Conservation (phyloP, 2,888 invertebrate species). For the Microctonus hyperodae region DNA sequence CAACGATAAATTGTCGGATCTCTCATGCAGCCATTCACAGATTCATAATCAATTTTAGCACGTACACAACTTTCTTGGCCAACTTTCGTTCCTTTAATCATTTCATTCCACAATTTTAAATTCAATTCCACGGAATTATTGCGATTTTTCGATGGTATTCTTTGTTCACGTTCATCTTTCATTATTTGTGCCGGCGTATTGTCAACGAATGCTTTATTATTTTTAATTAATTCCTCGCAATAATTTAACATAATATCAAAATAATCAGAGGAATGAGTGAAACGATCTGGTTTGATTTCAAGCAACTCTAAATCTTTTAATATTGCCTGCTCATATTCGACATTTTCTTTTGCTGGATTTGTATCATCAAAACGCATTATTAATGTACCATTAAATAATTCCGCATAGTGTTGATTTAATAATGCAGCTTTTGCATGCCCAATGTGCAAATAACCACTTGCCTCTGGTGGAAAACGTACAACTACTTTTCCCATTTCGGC, state of each 20-base stretch:
- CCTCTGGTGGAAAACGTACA: conserved; percentile 99
- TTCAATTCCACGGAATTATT: conserved; percentile 85
- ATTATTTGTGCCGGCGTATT: conserved; percentile 94
- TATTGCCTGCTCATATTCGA: conserved; percentile 97
- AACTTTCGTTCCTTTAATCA: conserved; percentile 80
- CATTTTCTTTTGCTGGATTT: conserved; percentile 98
- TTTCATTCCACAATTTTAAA: conserved; percentile 90
- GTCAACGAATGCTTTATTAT: conserved; percentile 95
- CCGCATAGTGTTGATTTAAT: conserved; percentile 96
- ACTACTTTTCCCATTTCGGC: conserved; percentile 97
- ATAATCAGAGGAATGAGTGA: conserved; percentile 96
- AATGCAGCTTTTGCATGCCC: conserved; percentile 99
- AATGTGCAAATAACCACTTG: conserved; percentile 95
- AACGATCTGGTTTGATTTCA: conserved; percentile 89
- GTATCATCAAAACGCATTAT: conserved; percentile 99
- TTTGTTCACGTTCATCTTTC: conserved; percentile 94
- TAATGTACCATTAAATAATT: conserved; percentile 89
- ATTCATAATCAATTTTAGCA: conserved; percentile 97
- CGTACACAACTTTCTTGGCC: conserved; percentile 94
- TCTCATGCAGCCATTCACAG: conserved; percentile 93
- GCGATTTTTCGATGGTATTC: conserved; percentile 83
- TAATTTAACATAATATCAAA: conserved; percentile 90
- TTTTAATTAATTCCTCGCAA: conserved; percentile 86
- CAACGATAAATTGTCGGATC: conserved; percentile 99
- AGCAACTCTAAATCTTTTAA: conserved; percentile 91